phyloP scores from a whole-genome alignment of 1,140 invertebrate genomes.

The Megalonaias nervosa region DNA sequence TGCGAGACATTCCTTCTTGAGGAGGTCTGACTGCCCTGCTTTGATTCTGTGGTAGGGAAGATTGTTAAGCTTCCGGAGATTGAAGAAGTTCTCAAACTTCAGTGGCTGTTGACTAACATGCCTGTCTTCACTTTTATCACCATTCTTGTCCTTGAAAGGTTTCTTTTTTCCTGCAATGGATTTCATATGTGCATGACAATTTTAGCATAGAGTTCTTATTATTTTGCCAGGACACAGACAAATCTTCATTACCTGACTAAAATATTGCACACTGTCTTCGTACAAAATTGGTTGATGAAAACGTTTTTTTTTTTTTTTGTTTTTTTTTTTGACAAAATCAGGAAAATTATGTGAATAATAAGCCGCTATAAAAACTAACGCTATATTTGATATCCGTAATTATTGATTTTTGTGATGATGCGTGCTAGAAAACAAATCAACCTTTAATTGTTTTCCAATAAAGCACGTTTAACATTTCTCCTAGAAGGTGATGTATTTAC shows the following conservation, averaged over 20 bases:
- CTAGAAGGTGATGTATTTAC: too few relatives aligned
- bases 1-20: conserved; percentile 94
- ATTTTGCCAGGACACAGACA: background rate
- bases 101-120: conserved; percentile 47
- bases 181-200: background rate
- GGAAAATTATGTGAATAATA: background rate
- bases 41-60: conserved; percentile 83
- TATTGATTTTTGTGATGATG: too few relatives aligned
- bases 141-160: conserved; percentile 43
- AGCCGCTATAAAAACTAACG: too few relatives aligned
- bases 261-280: background rate
- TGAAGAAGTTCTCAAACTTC: conserved; percentile 74
- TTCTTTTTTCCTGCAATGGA: conserved; percentile 46
- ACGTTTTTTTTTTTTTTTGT: too few relatives aligned
- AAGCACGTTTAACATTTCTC: too few relatives aligned
- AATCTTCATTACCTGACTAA: background rate
- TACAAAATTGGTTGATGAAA: background rate
- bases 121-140: conserved; percentile 41
- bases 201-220: background rate
- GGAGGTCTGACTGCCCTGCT: conserved; percentile 87
- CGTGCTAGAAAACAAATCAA: too few relatives aligned
- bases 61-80: conserved; percentile 84
- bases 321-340: background rate
- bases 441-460: too few relatives aligned
- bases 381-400: too few relatives aligned